phyloP scores from a whole-genome alignment of 2,113 vertebrate genomes.

The Paraplagusia blochii region DNA sequence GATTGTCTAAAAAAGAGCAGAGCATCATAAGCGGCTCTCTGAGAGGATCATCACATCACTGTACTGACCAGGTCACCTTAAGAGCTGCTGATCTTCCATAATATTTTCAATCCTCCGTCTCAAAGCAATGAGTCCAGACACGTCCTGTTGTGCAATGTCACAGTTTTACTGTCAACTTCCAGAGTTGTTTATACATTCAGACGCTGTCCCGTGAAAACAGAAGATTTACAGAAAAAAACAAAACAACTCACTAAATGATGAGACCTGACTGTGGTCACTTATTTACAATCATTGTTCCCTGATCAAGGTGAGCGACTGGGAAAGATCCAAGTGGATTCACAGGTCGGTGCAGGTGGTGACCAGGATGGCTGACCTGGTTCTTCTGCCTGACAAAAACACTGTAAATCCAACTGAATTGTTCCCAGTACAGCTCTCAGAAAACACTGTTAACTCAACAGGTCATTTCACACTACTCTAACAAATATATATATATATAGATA shows the following conservation, averaged over 20 bases:
- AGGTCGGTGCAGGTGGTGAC: conserved; percentile 36
- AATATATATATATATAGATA: conserved; percentile 51
- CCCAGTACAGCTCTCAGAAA: conserved; percentile 50
- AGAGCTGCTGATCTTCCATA: conserved; percentile 17
- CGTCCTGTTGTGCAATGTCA: background rate
- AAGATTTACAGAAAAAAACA: conserved; percentile 11
- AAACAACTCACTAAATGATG: conserved; percentile 40
- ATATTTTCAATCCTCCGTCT: conserved; percentile 5
- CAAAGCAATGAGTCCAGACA: conserved; percentile 3
- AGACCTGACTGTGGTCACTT: conserved; percentile 49
- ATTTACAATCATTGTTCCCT: conserved; percentile 36
- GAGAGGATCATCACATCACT: conserved; percentile 23
- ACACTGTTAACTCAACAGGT: conserved; percentile 37
- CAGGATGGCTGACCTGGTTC: conserved; percentile 66
- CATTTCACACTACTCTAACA: conserved; percentile 53
- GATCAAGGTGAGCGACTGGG: conserved; percentile 36
- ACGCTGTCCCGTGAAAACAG: conserved; percentile 37
- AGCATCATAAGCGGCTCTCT: conserved; percentile 47
- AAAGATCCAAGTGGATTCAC: conserved; percentile 43
- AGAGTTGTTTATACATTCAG: conserved; percentile 51
- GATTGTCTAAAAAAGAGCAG: conserved; percentile 41
- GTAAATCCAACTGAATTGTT: conserved; percentile 42
- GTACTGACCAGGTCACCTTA: conserved; percentile 13
- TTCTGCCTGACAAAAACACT: conserved; percentile 44
- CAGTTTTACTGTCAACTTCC: conserved; percentile 17